Percentiles rank a stretch among this genome's conserved stretches.
phyloP scores from a whole-genome alignment of 2,888 invertebrate species.

The Polymixis lichenea region DNA sequence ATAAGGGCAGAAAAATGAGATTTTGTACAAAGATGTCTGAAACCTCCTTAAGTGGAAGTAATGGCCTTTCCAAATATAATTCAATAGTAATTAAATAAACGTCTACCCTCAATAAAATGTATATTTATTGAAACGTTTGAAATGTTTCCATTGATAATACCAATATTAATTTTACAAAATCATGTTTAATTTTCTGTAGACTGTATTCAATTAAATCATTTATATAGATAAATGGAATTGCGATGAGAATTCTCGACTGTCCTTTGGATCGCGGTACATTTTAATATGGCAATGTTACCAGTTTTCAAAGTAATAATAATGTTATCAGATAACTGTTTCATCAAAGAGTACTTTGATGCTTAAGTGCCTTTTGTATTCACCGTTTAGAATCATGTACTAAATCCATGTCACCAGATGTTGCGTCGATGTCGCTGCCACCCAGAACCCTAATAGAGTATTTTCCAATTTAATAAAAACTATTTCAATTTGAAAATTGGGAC shows the following conservation, averaged over 20 bases:
- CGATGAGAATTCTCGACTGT: neutral
- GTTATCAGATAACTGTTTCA: slow-evolving; percentile 1
- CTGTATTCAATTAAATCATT: slow-evolving; percentile 14
- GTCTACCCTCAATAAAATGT: neutral
- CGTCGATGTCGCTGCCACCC: too few species aligned
- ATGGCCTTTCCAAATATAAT: neutral
- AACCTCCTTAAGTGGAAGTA: too few species aligned
- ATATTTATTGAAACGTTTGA: neutral
- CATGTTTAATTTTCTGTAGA: slow-evolving; percentile 32
- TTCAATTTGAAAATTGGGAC: too few species aligned
- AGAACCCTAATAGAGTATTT: too few species aligned
- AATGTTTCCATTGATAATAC: slow-evolving; percentile 4
- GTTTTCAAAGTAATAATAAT: neutral
- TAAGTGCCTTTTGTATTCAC: neutral
- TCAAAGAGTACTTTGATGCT: neutral
- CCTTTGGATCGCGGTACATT: neutral
- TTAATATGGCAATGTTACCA: neutral
- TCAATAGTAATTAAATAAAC: neutral
- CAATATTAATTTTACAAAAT: slow-evolving; percentile 24
- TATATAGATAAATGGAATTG: neutral
- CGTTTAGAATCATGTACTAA: too few species aligned
- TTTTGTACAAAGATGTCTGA: too few species aligned
- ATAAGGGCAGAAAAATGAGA: neutral
- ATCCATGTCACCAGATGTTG: too few species aligned
- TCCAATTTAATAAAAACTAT: too few species aligned